Evolutionary conservation across 2,797 vertebrate genomes (phyloP).

Genomic region (Chaetophractus vellerosus): DNA sequence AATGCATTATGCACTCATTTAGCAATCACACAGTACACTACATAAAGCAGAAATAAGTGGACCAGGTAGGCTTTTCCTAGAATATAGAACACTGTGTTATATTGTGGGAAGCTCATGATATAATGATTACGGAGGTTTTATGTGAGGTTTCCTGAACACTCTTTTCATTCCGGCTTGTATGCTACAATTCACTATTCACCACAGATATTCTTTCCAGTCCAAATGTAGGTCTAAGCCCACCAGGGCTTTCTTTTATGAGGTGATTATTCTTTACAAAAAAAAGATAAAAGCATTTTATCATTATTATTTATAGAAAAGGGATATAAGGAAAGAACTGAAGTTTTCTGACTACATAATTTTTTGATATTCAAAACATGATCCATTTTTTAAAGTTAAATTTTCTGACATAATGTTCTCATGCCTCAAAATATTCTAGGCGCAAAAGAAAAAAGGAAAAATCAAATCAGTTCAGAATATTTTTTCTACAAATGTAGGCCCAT

Average conservation of each 20-base stretch:
- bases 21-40: conserved; percentile 80
- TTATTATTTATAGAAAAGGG: conserved; percentile 54
- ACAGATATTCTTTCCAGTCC: neutral
- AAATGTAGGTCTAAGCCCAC: conserved; percentile 60
- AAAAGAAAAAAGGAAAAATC: conserved; percentile 27
- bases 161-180: conserved; percentile 23
- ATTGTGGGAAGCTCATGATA: conserved; percentile 4
- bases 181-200: neutral
- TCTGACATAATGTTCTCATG: conserved; percentile 21
- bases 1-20: conserved; percentile 89
- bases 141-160: neutral
- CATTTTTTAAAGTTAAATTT: conserved; percentile 69
- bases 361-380: neutral
- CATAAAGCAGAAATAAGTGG: conserved; percentile 81
- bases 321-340: conserved; percentile 27
- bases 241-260: conserved; percentile 48
- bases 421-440: conserved; percentile 1
- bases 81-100: neutral
- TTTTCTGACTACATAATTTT: conserved; percentile 63
- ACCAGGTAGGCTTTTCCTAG: conserved; percentile 72
- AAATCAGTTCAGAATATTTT: conserved; percentile 68
- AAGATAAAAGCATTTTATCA: conserved; percentile 15
- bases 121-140: neutral
- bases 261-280: conserved; percentile 57
- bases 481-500: conserved; percentile 15